Evolutionary conservation across 2,888 invertebrate species (phyloP).

Genomic region (Scaptomyza polygonia): DNA sequence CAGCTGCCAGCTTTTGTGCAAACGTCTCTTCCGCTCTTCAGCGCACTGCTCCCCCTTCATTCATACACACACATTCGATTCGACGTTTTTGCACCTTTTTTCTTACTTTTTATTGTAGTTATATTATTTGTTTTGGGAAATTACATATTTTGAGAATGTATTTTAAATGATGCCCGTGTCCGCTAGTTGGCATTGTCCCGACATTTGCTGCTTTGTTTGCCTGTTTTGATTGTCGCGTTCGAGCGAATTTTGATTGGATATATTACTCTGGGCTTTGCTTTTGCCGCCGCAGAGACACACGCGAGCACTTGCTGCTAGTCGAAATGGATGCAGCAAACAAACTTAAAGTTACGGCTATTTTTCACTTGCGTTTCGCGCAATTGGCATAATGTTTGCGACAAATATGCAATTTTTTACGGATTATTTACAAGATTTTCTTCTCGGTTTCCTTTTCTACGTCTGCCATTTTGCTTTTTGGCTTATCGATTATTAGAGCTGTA

Average conservation of each 20-base stretch:
- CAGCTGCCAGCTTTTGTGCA: constrained; percentile 64
- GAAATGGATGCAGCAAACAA: constrained; percentile 27
- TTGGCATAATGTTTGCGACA: constrained; percentile 66
- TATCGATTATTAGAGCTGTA: constrained; percentile 65
- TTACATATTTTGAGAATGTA: constrained; percentile 44
- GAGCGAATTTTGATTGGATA: constrained; percentile 70
- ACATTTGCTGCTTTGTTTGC: constrained; percentile 59
- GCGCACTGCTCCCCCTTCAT: constrained; percentile 44
- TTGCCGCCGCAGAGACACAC: constrained; percentile 82
- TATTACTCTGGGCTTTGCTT: constrained; percentile 79
- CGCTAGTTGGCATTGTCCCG: constrained; percentile 47
- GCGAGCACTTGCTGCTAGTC: constrained; percentile 53
- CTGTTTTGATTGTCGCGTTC: constrained; percentile 66
- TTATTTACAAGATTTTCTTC: constrained; percentile 77
- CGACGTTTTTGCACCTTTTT: constrained; percentile 76
- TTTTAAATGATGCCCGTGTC: constrained; percentile 45
- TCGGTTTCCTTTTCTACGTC: constrained; percentile 65
- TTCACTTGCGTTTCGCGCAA: constrained; percentile 67
- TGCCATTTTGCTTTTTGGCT: constrained; percentile 65
- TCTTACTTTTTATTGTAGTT: constrained; percentile 71
- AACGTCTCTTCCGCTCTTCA: constrained; percentile 44
- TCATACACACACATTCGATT: constrained; percentile 50
- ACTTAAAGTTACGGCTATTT: constrained; percentile 35
- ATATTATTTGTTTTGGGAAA: constrained; percentile 72
- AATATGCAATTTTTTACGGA: constrained; percentile 74